A percentile compares a stretch with the other conserved stretches of the same genome.
phyloP scores from a whole-genome alignment of 1,140 invertebrate species.

The Rhynchophorus ferrugineus region DNA sequence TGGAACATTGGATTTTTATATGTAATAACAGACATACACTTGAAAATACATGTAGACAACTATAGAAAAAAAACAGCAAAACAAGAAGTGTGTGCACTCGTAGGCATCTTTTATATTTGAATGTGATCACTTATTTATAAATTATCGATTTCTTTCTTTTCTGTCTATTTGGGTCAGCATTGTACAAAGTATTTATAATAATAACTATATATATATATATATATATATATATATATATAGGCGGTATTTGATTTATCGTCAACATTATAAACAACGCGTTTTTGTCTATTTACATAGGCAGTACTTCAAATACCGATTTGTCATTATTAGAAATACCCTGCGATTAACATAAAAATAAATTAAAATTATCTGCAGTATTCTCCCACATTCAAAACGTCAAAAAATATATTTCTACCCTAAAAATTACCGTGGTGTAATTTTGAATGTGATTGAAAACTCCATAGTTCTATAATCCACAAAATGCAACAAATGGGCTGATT shows the following conservation, averaged over 20 bases:
- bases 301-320: no score
- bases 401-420: neutral
- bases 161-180: neutral
- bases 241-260: no score
- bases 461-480: neutral
- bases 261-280: no score
- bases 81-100: slow-evolving; percentile 16
- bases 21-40: slow-evolving; percentile 33
- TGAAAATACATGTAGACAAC: slow-evolving; percentile 28
- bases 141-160: neutral
- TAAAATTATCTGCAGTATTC: neutral
- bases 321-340: neutral
- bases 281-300: no score
- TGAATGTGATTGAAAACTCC: neutral
- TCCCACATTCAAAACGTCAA: neutral
- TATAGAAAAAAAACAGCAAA: slow-evolving; percentile 25
- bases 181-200: slow-evolving; percentile 20
- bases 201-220: no score
- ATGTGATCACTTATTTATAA: neutral
- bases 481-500: neutral
- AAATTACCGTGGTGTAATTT: neutral
- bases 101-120: slow-evolving; percentile 1
- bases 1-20: slow-evolving; percentile 32
- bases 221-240: no score
- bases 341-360: neutral